phyloP scores from a whole-genome alignment of 2,888 invertebrate species.

The Agrenia bidenticulata region DNA sequence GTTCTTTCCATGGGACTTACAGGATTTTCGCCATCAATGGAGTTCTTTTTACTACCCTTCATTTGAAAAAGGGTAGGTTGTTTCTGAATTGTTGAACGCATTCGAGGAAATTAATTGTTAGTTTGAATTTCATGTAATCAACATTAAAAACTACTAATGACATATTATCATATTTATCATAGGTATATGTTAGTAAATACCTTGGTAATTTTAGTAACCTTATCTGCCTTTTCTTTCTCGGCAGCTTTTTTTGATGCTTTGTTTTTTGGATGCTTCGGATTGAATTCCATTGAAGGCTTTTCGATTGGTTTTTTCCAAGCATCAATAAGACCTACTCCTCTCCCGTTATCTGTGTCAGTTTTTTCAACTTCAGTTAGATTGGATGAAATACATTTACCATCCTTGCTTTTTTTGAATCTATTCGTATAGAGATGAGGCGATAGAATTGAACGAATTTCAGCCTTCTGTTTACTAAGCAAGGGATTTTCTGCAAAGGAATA shows the following conservation, averaged over 20 bases:
- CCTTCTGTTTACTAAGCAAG: conserved; percentile 46
- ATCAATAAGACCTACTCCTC: conserved; percentile 46
- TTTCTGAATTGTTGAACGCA: conserved; percentile 38
- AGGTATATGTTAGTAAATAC: not conserved
- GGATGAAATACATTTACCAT: conserved; percentile 10
- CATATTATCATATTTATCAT: not conserved
- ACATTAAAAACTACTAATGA: too few species aligned
- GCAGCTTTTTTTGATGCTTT: conserved; percentile 12
- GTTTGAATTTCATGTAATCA: too few species aligned
- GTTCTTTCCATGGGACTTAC: too few species aligned
- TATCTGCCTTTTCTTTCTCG: conserved; percentile 21
- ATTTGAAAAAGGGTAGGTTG: conserved; percentile 46
- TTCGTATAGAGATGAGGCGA: conserved; percentile 25
- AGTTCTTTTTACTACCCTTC: conserved; percentile 15
- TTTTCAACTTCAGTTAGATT: conserved; percentile 17
- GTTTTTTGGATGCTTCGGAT: conserved; percentile 37
- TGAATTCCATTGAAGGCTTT: conserved; percentile 44
- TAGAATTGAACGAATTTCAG: conserved; percentile 46
- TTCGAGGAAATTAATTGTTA: not conserved
- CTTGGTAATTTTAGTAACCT: not conserved
- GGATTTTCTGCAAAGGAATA: conserved; percentile 44
- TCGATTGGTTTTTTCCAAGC: conserved; percentile 50
- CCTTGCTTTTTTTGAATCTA: conserved; percentile 41
- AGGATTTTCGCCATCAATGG: not conserved
- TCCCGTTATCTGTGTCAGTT: conserved; percentile 23